Conservation (phyloP, 2,797 vertebrate genomes). For the Enteromius trimaculatus region DNA sequence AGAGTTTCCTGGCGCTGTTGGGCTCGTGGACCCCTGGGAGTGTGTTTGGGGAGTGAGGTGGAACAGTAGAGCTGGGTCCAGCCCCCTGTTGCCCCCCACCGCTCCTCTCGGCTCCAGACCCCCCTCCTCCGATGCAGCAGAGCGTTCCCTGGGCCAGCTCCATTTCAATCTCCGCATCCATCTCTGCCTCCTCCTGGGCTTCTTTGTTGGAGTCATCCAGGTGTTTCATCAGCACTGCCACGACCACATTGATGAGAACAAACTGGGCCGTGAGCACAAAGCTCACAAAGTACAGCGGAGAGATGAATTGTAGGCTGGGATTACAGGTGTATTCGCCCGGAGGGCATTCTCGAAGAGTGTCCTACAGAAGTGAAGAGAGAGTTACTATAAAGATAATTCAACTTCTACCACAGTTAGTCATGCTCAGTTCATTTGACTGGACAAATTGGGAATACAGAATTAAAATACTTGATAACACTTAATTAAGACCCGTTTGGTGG, state of each 20-base stretch:
- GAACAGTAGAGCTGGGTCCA: slow-evolving; percentile 41
- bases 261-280: slow-evolving; percentile 99
- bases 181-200: slow-evolving; percentile 96
- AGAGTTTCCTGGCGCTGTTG: slow-evolving; percentile 78
- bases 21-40: slow-evolving; percentile 70
- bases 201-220: slow-evolving; percentile 99
- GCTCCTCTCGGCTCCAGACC: slow-evolving; percentile 67
- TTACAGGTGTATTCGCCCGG: slow-evolving; percentile 91
- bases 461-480: neutral
- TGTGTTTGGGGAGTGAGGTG: slow-evolving; percentile 46
- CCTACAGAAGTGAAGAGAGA: slow-evolving; percentile 75
- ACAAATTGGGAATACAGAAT: neutral
- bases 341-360: slow-evolving; percentile 94
- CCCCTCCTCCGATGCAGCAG: slow-evolving; percentile 83
- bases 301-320: slow-evolving; percentile 97
- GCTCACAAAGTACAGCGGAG: slow-evolving; percentile 97
- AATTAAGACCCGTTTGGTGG: neutral
- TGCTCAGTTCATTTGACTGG: neutral
- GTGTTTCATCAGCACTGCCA: slow-evolving; percentile 99
- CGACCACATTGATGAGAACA: slow-evolving; percentile 99
- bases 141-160: slow-evolving; percentile 92
- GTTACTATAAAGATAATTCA: neutral
- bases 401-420: neutral
- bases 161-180: slow-evolving; percentile 96
- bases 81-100: slow-evolving; percentile 51